A percentile compares a stretch with the other conserved stretches of the same genome.
Conservation (phyloP, 2,113 vertebrate genomes). For the Rhagologus leucostigma region DNA sequence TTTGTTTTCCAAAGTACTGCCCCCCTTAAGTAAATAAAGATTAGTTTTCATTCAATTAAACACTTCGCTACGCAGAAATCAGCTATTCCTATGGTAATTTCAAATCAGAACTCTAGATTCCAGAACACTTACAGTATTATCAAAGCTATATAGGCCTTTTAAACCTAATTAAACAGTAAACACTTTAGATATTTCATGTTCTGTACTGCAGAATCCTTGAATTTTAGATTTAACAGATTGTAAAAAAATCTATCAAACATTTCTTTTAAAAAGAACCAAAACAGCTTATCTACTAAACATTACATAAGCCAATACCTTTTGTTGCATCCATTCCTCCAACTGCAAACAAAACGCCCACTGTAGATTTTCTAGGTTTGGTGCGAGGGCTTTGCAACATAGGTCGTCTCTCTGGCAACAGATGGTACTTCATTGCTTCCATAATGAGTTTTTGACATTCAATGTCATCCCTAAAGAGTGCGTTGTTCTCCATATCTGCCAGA, state of each 20-base stretch:
- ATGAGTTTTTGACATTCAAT: constrained; percentile 96
- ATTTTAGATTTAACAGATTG: not conserved
- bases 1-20: not conserved
- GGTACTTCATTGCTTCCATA: constrained; percentile 99
- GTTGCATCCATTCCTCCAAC: constrained; percentile 97
- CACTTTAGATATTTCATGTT: not conserved
- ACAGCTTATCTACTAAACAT: not conserved
- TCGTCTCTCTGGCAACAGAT: constrained; percentile 90
- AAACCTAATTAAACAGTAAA: not conserved
- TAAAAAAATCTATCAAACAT: not conserved
- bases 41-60: not conserved
- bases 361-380: constrained; percentile 94
- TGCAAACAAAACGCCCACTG: constrained; percentile 92
- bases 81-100: not conserved
- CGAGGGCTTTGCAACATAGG: constrained; percentile 94
- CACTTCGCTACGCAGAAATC: not conserved
- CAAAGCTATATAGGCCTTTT: not conserved
- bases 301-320: constrained; percentile 76
- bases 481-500: constrained; percentile 94
- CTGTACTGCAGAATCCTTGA: not conserved
- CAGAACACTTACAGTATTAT: not conserved
- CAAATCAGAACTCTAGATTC: not conserved
- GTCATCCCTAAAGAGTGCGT: constrained; percentile 87
- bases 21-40: not conserved
- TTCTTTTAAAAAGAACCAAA: not conserved